phyloP scores from a whole-genome alignment of 2,797 vertebrate genomes.

The Eurystomus glaucurus region DNA sequence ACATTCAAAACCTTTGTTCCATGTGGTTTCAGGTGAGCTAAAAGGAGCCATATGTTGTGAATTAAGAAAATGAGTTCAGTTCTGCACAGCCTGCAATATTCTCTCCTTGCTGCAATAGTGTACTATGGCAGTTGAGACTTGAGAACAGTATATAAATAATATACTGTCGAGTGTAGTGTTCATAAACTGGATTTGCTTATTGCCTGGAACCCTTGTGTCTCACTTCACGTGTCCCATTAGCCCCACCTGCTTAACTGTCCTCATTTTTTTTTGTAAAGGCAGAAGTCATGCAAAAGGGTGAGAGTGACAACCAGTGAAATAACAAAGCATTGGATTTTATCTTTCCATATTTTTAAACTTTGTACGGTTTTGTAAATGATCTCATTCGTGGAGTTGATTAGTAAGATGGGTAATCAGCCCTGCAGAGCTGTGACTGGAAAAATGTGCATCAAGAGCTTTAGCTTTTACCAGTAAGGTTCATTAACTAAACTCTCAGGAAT shows the following conservation, averaged over 20 bases:
- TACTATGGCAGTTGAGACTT: not conserved
- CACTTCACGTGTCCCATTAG: constrained; percentile 47
- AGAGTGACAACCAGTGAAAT: constrained; percentile 17
- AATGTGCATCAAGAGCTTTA: constrained; percentile 79
- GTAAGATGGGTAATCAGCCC: constrained; percentile 55
- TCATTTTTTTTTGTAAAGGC: constrained; percentile 5
- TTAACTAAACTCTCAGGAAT: constrained; percentile 96
- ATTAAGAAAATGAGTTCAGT: not conserved
- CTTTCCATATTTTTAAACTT: constrained; percentile 61
- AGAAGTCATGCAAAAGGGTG: constrained; percentile 9
- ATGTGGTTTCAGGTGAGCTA: not conserved
- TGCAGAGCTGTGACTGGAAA: constrained; percentile 80
- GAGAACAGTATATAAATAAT: not conserved
- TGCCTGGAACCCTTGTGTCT: constrained; percentile 68
- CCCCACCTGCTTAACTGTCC: constrained; percentile 32
- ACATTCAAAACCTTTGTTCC: not conserved
- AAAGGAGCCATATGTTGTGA: not conserved
- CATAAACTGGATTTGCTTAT: constrained; percentile 1
- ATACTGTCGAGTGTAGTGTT: not conserved
- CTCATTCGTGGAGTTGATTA: not conserved
- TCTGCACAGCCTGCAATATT: not conserved
- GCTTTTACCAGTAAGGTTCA: constrained; percentile 93
- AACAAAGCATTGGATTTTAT: constrained; percentile 47
- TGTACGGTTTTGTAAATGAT: constrained; percentile 51
- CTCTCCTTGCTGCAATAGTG: not conserved